Base-by-base conservation (phyloP, 2,113 vertebrate genomes). In the Urocynchramus pylzowi region DNA sequence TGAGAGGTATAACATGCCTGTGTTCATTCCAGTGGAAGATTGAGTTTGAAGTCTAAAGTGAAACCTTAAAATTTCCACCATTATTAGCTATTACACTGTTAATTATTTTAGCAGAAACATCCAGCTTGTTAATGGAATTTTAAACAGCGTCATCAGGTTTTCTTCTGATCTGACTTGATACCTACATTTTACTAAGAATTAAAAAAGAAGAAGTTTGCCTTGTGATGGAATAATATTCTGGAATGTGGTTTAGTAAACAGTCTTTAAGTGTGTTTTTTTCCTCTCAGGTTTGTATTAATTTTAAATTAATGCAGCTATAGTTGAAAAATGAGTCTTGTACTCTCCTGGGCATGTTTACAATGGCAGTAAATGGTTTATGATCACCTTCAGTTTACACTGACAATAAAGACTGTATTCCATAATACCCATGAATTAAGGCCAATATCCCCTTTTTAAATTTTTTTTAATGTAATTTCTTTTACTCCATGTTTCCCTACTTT, bases 91-190 rank as follows among this genome's bases (percentile, higher is more conserved):
- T 79, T 74, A 61, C 18, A 41, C 10, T 44, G 41, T 49, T 91
- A 92, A 91, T 79, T 82, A 92, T 94, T 84, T 93, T 94, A 87
- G 74, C 80, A 95, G 87, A 82, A 84, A 56, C 41, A 37, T 75
- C 22, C 49, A 64, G 65, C 28, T 16, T 60, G 23, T 75, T 54
- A 83, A 80, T 33, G 41, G 53, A 85, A 88, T 88, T 73, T 83
- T 61, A 39, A 90, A 64, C 1, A 6, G 13, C 28, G 45, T 85
- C 50, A 53, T 20, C 59, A 74, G 20, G 5, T 76, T 83, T 88
- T 60, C 49, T 71, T 79, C 24, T 2, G 27, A 49, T 95, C 20
- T 69, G 67, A 61, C 28, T 84, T 61, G 31, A n/a, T 30, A 79
- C 14, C 23, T 65, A 18, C 9, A 50, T 28, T 64, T 89, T 56